Conservation (phyloP, 2,888 invertebrate genomes). For the Hartigia nigra region DNA sequence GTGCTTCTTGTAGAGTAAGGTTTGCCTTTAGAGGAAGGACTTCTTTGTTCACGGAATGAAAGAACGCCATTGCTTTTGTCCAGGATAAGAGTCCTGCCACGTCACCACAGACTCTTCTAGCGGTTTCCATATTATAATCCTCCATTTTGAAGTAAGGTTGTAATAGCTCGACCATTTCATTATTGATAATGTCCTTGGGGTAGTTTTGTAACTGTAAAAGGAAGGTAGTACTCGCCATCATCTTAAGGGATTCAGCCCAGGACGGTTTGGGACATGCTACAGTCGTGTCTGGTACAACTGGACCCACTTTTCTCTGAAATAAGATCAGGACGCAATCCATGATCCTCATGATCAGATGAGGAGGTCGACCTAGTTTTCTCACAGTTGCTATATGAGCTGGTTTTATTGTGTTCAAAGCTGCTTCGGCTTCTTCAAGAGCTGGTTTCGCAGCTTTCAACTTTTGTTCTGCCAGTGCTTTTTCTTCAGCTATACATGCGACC, state of each 20-base stretch:
- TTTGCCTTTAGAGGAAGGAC: slow-evolving; percentile 94
- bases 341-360: slow-evolving; percentile 96
- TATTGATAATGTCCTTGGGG: slow-evolving; percentile 96
- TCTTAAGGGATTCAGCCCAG: slow-evolving; percentile 96
- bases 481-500: slow-evolving; percentile 87
- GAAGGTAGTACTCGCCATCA: slow-evolving; percentile 97
- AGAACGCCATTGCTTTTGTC: slow-evolving; percentile 97
- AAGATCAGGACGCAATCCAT: slow-evolving; percentile 97
- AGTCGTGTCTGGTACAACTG: slow-evolving; percentile 83
- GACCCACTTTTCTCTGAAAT: slow-evolving; percentile 89
- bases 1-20: slow-evolving; percentile 88
- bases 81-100: slow-evolving; percentile 95
- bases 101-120: slow-evolving; percentile 94
- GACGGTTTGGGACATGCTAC: slow-evolving; percentile 92
- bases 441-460: slow-evolving; percentile 96
- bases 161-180: slow-evolving; percentile 95
- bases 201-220: slow-evolving; percentile 92
- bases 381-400: slow-evolving; percentile 96
- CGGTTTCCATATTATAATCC: slow-evolving; percentile 97
- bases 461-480: slow-evolving; percentile 90
- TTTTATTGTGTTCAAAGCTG: slow-evolving; percentile 95
- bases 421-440: slow-evolving; percentile 94
- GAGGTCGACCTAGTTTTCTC: slow-evolving; percentile 92
- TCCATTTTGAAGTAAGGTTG: slow-evolving; percentile 95
- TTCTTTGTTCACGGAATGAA: slow-evolving; percentile 96